phyloP scores from a whole-genome alignment of 2,888 invertebrate genomes.

The Petrolisthes manimaculis region DNA sequence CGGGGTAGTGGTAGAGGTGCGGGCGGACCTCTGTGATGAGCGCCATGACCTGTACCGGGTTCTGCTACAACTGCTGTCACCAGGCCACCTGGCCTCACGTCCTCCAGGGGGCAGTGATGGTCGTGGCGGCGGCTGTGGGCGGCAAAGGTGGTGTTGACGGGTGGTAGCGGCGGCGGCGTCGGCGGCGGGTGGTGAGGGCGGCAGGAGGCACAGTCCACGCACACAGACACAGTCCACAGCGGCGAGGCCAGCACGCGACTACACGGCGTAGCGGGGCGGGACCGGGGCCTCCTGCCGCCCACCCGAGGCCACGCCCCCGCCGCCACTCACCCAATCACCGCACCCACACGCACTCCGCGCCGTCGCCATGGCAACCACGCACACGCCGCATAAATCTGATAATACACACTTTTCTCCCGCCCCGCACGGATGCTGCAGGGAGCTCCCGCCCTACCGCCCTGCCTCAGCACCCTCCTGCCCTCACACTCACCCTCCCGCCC shows the following conservation, averaged over 20 bases:
- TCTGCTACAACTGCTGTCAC: background rate
- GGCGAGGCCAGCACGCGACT: slow-evolving; percentile 64
- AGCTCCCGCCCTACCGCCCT: slow-evolving; percentile 17
- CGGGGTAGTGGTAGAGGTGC: slow-evolving; percentile 65
- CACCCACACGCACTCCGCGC: slow-evolving; percentile 39
- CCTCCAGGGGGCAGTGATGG: background rate
- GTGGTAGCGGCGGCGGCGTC: slow-evolving; percentile 25
- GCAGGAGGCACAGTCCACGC: slow-evolving; percentile 38
- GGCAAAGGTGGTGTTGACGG: slow-evolving; percentile 35
- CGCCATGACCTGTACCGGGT: slow-evolving; percentile 51
- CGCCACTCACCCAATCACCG: slow-evolving; percentile 51
- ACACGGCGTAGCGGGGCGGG: slow-evolving; percentile 57
- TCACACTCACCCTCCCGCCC: background rate
- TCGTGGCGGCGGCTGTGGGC: slow-evolving; percentile 13
- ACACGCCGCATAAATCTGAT: slow-evolving; percentile 64
- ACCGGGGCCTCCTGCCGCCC: slow-evolving; percentile 56
- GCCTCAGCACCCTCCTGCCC: background rate
- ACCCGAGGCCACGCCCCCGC: slow-evolving; percentile 59
- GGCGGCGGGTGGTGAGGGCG: slow-evolving; percentile 25
- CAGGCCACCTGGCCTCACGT: slow-evolving; percentile 18
- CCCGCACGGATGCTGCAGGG: slow-evolving; percentile 48
- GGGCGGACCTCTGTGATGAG: slow-evolving; percentile 65
- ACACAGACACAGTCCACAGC: slow-evolving; percentile 59
- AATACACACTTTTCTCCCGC: slow-evolving; percentile 63
- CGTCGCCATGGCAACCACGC: slow-evolving; percentile 62